These are phyloP conservation scores for Ciconia boyciana DNA, from an alignment of 2,113 vertebrate species.

Conservation along the genomic window DNA sequence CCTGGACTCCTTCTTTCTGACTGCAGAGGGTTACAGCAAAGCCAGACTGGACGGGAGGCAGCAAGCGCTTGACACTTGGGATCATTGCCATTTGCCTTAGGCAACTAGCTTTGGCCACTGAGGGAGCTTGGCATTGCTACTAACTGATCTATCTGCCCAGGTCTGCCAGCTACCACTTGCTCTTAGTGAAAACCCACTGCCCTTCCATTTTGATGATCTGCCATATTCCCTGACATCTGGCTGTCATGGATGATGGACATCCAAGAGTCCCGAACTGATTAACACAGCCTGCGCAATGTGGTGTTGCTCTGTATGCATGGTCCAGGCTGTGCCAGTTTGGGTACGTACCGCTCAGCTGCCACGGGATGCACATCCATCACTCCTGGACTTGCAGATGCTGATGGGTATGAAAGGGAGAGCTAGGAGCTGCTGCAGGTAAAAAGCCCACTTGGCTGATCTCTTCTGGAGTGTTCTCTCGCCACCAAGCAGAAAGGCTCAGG, in stretches of 20 bases:
- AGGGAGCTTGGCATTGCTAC: rapidly evolving
- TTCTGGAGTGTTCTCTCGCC: neutral
- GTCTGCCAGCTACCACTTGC: neutral
- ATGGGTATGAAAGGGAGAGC: neutral
- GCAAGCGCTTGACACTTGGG: neutral
- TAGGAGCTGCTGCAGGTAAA: neutral
- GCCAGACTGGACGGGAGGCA: neutral
- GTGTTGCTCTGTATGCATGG: neutral
- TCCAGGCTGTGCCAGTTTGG: neutral
- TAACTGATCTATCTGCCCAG: neutral
- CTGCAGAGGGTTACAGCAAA: neutral
- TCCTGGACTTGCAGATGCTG: neutral
- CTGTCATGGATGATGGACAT: neutral
- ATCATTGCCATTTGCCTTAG: neutral
- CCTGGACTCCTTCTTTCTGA: neutral
- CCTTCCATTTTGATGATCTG: neutral
- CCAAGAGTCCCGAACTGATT: neutral
- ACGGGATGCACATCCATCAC: rapidly evolving
- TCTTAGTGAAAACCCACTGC: neutral
- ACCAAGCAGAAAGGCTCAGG: neutral
- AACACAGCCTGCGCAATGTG: rapidly evolving
- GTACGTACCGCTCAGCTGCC: neutral
- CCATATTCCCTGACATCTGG: neutral
- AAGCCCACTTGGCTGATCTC: neutral
- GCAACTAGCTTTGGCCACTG: neutral